Base-by-base conservation (phyloP, 2,797 vertebrate genomes). In the Helarctos malayanus region DNA sequence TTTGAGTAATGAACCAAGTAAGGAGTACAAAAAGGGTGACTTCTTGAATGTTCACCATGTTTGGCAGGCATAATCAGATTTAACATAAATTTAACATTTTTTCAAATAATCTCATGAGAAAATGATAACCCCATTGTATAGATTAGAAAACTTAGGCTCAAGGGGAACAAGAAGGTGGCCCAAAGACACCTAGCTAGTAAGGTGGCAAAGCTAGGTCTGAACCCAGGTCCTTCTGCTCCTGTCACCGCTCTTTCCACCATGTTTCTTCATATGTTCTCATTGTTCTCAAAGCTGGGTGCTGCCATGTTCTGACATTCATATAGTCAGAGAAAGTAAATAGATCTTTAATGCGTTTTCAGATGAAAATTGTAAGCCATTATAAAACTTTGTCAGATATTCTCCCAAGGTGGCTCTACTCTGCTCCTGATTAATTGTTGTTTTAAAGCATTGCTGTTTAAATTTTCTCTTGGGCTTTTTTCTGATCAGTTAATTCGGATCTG, bases 401-500 rank as follows among this genome's bases (percentile, higher is more conserved):
- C 14, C 78, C 23, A 69, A 27, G 21, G 23, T 88, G 79, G 16
- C 35, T 93, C 56, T 32, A 21, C n/a, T 79, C 52, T 73, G 49
- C 32, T 27, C 78, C 75, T 63, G 18, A 35, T 68, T 78, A 61
- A 65, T 91, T 68, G 38, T 19, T 65, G 23, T 94, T 86, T 79
- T 81, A 38, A 89, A 19, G 8, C 9, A 0, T 59, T 35, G 32
- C 35, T 71, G 15, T 91, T 93, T 73, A 96, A 87, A 73, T 71
- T 88, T 80, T 92, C 57, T 78, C 79, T 88, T 87, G 75, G 38
- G 35, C 79, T 94, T 21, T 84, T 87, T 95, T 87, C 76, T 84
- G n/a, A 56, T 87, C 71, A 84, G 1, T 80, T 97, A 85, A 95
- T 68, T 95, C 13, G 19, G 52, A 49, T 86, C 16, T 71, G 45